Base-by-base conservation (phyloP, 1,140 invertebrate genomes). In the Hycleus phaleratus region DNA sequence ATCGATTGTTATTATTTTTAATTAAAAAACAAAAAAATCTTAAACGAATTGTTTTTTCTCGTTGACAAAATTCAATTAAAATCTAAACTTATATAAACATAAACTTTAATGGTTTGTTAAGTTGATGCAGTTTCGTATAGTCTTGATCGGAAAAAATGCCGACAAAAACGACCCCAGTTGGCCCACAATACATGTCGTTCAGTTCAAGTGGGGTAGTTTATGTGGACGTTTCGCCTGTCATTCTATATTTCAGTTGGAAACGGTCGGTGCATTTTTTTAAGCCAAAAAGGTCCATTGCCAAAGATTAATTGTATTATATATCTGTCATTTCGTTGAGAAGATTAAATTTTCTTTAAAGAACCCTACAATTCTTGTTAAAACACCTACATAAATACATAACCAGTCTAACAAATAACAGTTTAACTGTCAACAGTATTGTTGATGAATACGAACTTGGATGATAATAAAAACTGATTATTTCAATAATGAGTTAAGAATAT, bases 291-390 rank as follows among this genome's bases (percentile, higher is more conserved):
- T 46, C 26, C 51, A 45, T 53, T 53, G 51, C 43, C 52, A 47
- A 55, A 55, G 52, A 55, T 55, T 55, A 55, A 55, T 55, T 55
- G 52, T 43, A 55, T 55, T 55, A 55, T 55, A 55, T 55, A 55
- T 55, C 52, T 55, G 52, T 55, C 52, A 47, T 55, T 55, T 55
- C 32, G 25, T 55, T 49, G 11, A 46, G 42, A 55, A 55, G 52
- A 55, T 55, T 55, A 55, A 55, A 55, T 55, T 55, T 53, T 55
- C 44, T 55, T 55, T 53, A 53, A 53, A 53, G 51, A 46, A 53
- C 51, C 51, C 18, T 45, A 45, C 51, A 18, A 46, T 53, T 46
- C 51, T 53, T 45, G 43, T 53, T 32, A 46, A 53, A 53, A 53
- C 51, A 53, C 51, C 51, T 53, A 53, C 51, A 53, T 53, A 53